A percentile compares a stretch with the other conserved stretches of the same genome.
Evolutionary conservation across 2,888 invertebrate species (phyloP).

Genomic region (Petrolisthes cinctipes): DNA sequence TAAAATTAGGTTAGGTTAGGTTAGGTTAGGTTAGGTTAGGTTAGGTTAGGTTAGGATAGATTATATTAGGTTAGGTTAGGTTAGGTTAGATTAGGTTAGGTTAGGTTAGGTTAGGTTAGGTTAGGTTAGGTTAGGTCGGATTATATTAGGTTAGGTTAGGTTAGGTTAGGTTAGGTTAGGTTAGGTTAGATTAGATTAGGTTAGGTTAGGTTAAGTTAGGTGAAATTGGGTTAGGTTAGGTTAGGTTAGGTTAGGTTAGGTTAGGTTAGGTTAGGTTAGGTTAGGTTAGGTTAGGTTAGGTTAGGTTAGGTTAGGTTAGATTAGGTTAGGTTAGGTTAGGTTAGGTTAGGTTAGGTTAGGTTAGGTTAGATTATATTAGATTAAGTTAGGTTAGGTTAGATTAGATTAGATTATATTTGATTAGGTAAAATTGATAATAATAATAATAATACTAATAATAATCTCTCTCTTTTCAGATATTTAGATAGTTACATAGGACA

Average conservation of each 20-base stretch:
- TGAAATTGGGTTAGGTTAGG: too few relatives aligned
- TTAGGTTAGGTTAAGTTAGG: too few relatives aligned
- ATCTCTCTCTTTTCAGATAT: not conserved
- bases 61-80: not conserved
- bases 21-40: conserved; percentile 23
- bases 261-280: too few relatives aligned
- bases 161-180: not conserved
- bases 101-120: not conserved
- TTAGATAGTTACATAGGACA: too few relatives aligned
- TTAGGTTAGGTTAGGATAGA: conserved; percentile 5
- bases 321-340: conserved; percentile 13
- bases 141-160: not conserved
- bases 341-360: conserved; percentile 18
- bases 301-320: too few relatives aligned
- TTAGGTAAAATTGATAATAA: not conserved
- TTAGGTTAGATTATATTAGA: conserved; percentile 17
- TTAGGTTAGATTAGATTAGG: not conserved
- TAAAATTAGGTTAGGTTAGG: conserved; percentile 17
- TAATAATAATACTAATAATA: not conserved
- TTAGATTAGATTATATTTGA: not conserved
- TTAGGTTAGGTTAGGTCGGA: not conserved
- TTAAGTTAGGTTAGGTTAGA: conserved; percentile 10
- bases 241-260: too few relatives aligned
- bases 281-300: too few relatives aligned
- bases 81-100: conserved; percentile 2